Evolutionary conservation across 2,888 invertebrate species (phyloP), one percentile per base, ranked within the genome.

Genomic region (Clostera curtula): DNA sequence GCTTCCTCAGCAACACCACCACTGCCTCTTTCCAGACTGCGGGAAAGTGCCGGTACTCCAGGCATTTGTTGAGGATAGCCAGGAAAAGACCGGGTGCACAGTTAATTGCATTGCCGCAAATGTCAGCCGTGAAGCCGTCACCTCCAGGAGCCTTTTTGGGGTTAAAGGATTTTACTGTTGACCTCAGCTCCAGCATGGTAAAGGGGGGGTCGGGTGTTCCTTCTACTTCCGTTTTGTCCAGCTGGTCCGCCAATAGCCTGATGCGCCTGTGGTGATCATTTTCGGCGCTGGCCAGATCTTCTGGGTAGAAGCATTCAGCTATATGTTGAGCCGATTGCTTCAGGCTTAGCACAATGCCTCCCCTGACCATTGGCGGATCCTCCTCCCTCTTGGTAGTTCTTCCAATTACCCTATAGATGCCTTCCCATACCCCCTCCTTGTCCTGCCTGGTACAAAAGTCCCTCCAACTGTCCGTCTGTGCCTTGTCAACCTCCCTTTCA

Each of bases 391-490:
- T 27, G 1, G 19, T 14, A 3, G 31, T 31, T 9, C 16, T 27
- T 6, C 24, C 10, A 14, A 29, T 27, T 2, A 30, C 23, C 10
- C 34, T 19, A 8, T 31, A 27, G n/a, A 28, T 26, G 0, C 28
- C 24, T 6, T 27, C 30, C 33, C 30, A 34, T 19, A 30, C 30
- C 9, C 17, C 24, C 9, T 43, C 41, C n/a, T 19, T 20, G 3
- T 40, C 36, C 19, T 43, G 41, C 8, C 18, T 31, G 0, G 10
- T 26, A 10, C 37, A 40, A 11, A 37, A 40, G 1, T 13, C 19
- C 12, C 34, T 51, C 48, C 48, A 46, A 19, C 46, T 43, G 0
- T 24, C 12, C 1, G 17, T 34, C 6, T 35, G 33, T 0, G 44
- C 42, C 5, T 13, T 18, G 9, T 29, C 22, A 0, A 24, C 31